These are phyloP conservation scores for Diarsia brunnea DNA, from an alignment of 2,888 invertebrate species.

Conservation along the genomic window DNA sequence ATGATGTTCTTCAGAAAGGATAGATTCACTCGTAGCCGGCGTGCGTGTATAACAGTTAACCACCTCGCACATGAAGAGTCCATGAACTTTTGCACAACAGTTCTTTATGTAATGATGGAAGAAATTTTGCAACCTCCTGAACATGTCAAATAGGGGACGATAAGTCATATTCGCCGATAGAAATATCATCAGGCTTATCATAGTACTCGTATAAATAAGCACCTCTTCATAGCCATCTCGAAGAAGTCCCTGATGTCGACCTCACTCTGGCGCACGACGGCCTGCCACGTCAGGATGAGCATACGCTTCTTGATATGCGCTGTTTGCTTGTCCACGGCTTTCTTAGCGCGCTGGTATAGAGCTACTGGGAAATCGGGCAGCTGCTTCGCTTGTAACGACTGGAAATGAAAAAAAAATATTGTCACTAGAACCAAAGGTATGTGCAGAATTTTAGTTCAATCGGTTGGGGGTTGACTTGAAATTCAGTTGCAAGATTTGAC, in stretches of 20 bases:
- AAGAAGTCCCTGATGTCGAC: slow-evolving; percentile 92
- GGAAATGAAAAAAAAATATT: not conserved
- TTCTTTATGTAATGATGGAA: not conserved
- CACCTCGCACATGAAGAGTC: not conserved
- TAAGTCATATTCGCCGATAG: not conserved
- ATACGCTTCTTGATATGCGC: slow-evolving; percentile 82
- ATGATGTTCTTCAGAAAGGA: not conserved
- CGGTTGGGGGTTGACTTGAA: no score
- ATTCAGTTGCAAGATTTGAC: no score
- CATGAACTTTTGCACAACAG: not conserved
- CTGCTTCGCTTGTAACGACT: slow-evolving; percentile 79
- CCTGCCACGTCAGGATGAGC: slow-evolving; percentile 81
- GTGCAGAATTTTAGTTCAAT: no score
- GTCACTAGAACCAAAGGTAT: no score
- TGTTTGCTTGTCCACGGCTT: slow-evolving; percentile 81
- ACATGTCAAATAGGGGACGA: not conserved
- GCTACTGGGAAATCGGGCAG: slow-evolving; percentile 80
- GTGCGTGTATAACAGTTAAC: not conserved
- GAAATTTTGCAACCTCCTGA: not conserved
- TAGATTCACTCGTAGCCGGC: not conserved
- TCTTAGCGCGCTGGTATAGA: slow-evolving; percentile 80
- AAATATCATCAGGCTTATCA: not conserved
- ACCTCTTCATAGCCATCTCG: slow-evolving; percentile 91
- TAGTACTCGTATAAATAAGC: not conserved
- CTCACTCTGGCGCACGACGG: slow-evolving; percentile 85